A percentile compares a stretch with the other conserved stretches of the same genome.
Conservation (phyloP, 2,797 vertebrate species). For the Oreochromis grahami region DNA sequence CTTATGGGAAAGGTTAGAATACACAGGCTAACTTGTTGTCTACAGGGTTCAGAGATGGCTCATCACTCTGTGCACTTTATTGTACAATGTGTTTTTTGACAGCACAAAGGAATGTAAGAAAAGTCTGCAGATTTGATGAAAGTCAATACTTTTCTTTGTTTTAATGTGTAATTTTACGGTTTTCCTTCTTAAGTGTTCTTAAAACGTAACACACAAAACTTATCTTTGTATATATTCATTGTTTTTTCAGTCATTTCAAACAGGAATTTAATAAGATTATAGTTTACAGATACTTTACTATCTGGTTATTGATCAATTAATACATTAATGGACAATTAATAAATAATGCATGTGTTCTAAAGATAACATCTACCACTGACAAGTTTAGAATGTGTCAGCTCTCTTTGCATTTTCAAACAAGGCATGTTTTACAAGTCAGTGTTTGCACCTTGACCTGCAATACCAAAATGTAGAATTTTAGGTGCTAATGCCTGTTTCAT, state of each 20-base stretch:
- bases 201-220: background rate
- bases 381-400: background rate
- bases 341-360: background rate
- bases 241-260: background rate
- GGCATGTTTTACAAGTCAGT: background rate
- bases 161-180: background rate
- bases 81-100: background rate
- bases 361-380: background rate
- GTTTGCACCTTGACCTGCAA: background rate
- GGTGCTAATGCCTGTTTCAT: background rate
- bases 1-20: constrained; percentile 29
- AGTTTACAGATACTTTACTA: background rate
- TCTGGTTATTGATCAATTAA: background rate
- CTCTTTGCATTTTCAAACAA: background rate
- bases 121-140: background rate
- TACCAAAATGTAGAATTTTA: background rate
- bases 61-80: background rate
- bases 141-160: background rate
- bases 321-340: background rate
- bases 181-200: background rate
- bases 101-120: background rate
- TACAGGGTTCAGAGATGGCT: background rate
- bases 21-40: constrained; percentile 49
- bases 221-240: rapidly evolving
- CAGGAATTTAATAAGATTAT: background rate